Conservation (phyloP, 2,888 invertebrate species). For the Sycophila texana region DNA sequence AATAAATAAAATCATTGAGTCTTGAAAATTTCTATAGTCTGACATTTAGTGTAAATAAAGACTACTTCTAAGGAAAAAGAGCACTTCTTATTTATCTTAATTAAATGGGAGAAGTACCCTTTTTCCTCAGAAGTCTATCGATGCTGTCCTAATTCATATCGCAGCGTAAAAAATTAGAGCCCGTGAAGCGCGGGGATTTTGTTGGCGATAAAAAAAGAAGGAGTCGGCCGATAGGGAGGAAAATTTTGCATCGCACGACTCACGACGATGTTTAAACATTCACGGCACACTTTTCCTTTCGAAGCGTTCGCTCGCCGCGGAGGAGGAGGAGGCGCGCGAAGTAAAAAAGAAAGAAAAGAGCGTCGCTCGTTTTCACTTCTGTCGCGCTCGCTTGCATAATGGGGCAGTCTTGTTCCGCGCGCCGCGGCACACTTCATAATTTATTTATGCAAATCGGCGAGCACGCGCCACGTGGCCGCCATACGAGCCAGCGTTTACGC, state of each 20-base stretch:
- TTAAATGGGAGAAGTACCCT: too few species aligned
- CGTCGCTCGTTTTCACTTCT: slow-evolving; percentile 44
- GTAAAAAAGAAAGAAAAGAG: neutral
- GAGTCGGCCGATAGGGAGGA: neutral
- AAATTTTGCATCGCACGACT: neutral
- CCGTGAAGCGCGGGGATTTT: too few species aligned
- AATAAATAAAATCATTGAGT: too few species aligned
- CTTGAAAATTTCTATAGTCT: too few species aligned
- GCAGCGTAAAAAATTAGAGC: too few species aligned
- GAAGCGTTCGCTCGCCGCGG: neutral
- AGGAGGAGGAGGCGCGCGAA: neutral
- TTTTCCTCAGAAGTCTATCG: too few species aligned
- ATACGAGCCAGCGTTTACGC: neutral
- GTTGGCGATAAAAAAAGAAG: neutral
- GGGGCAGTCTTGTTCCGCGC: slow-evolving; percentile 24
- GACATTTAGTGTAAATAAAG: too few species aligned
- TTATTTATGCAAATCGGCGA: slow-evolving; percentile 49
- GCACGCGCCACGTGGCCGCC: slow-evolving; percentile 4
- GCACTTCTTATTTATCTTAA: too few species aligned
- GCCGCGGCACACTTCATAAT: slow-evolving; percentile 33
- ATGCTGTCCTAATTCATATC: too few species aligned
- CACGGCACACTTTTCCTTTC: slow-evolving; percentile 20
- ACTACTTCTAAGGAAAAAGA: too few species aligned
- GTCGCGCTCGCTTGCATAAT: slow-evolving; percentile 40
- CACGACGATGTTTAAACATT: too few species aligned